Percentiles rank a stretch among this genome's conserved stretches.
Conservation (phyloP, 2,797 vertebrate genomes). For the Chanos chanos region DNA sequence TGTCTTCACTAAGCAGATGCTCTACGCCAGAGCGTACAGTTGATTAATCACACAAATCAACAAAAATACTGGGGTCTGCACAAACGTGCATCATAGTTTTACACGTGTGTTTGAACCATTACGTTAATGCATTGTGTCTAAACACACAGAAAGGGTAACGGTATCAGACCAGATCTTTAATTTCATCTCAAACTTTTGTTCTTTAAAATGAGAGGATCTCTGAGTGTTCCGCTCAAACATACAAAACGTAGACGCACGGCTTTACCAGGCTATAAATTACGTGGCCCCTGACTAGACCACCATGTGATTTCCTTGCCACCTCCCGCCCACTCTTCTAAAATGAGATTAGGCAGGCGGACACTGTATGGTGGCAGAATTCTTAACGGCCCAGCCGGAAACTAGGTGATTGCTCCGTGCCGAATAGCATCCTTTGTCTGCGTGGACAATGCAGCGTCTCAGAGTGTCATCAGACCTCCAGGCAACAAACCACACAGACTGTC, state of each 20-base stretch:
- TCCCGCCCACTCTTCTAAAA: slow-evolving; percentile 54
- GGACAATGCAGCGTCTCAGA: slow-evolving; percentile 68
- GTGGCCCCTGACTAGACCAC: slow-evolving; percentile 62
- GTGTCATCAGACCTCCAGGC: slow-evolving; percentile 63
- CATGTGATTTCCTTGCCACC: slow-evolving; percentile 55
- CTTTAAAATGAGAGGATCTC: too few relatives aligned
- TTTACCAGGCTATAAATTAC: slow-evolving; percentile 62
- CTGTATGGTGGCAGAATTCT: slow-evolving; percentile 60
- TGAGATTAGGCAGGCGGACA: slow-evolving; percentile 54
- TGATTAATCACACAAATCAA: too few relatives aligned
- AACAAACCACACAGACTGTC: slow-evolving; percentile 66
- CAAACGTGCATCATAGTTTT: too few relatives aligned
- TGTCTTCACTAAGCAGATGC: too few relatives aligned
- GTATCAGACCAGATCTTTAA: too few relatives aligned
- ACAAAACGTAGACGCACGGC: slow-evolving; percentile 15
- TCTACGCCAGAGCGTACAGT: too few relatives aligned
- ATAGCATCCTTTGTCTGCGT: slow-evolving; percentile 66
- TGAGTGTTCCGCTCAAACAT: slow-evolving; percentile 14
- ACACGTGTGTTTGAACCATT: too few relatives aligned
- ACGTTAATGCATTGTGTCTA: too few relatives aligned
- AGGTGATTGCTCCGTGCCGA: slow-evolving; percentile 66
- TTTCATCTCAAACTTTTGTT: too few relatives aligned
- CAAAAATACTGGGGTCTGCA: too few relatives aligned
- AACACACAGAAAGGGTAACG: too few relatives aligned
- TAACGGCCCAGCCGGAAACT: slow-evolving; percentile 48